A percentile compares a stretch with the other conserved stretches of the same genome.
phyloP scores from a whole-genome alignment of 2,797 vertebrate genomes.

The Ambastaia sidthimunki region DNA sequence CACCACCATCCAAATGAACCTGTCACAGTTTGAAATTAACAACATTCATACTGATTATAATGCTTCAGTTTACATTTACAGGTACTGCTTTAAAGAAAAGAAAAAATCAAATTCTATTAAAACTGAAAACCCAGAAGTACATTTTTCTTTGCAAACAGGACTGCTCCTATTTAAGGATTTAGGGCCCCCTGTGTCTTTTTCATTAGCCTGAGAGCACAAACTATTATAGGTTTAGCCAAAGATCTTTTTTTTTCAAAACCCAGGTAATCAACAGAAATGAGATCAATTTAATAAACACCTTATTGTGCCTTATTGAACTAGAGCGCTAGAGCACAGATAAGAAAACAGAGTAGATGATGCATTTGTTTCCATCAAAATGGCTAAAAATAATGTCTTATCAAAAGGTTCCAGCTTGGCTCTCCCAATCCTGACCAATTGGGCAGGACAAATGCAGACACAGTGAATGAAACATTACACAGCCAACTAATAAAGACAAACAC shows the following conservation, averaged over 20 bases:
- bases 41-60: slow-evolving; percentile 18
- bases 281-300: slow-evolving; percentile 3
- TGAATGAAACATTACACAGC: slow-evolving; percentile 9
- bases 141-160: slow-evolving; percentile 26
- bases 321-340: not conserved
- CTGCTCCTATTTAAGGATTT: slow-evolving; percentile 7
- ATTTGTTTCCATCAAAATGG: not conserved
- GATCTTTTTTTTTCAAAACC: slow-evolving; percentile 6
- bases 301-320: not conserved
- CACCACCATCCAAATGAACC: slow-evolving; percentile 24
- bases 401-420: not conserved
- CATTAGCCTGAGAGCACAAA: slow-evolving; percentile 4
- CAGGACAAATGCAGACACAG: not conserved
- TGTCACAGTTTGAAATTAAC: slow-evolving; percentile 26
- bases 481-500: slow-evolving; percentile 9
- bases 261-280: slow-evolving; percentile 25
- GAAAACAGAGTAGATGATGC: not conserved
- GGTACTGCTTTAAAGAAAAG: not conserved
- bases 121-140: not conserved
- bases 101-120: slow-evolving; percentile 18
- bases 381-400: not conserved
- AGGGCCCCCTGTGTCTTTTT: slow-evolving; percentile 23
- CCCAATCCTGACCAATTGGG: not conserved
- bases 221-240: not conserved
- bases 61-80: not conserved